A percentile compares a stretch with the other conserved stretches of the same genome.
Conservation (phyloP, 2,113 vertebrate genomes). For the Gracilinanus agilis region DNA sequence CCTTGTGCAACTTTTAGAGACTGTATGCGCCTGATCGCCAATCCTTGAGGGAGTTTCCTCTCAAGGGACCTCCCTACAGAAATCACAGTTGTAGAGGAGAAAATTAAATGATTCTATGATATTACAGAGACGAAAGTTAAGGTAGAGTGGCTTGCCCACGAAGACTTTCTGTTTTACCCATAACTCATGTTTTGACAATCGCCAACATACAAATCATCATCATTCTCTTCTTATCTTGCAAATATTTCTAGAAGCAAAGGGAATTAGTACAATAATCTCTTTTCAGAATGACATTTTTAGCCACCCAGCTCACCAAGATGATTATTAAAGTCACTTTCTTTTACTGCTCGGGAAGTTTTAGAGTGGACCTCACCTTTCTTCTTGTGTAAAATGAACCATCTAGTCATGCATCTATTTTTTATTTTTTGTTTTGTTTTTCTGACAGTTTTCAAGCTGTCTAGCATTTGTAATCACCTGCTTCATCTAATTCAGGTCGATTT, state of each 20-base stretch:
- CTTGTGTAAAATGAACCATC: constrained; percentile 61
- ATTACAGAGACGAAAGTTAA: not conserved
- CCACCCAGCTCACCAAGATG: not conserved
- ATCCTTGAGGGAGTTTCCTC: not conserved
- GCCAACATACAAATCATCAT: constrained; percentile 3
- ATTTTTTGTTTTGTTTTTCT: constrained; percentile 60
- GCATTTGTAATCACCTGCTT: constrained; percentile 81
- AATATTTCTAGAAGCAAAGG: constrained; percentile 41
- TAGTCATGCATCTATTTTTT: not conserved
- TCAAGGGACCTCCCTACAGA: not conserved
- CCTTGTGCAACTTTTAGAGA: not conserved
- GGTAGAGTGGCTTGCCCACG: not conserved
- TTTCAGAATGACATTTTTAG: constrained; percentile 27
- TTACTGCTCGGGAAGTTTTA: constrained; percentile 44
- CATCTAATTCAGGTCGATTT: constrained; percentile 80
- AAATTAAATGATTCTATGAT: not conserved
- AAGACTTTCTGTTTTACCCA: not conserved
- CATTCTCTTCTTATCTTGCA: not conserved
- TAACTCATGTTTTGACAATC: constrained; percentile 34
- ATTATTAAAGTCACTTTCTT: constrained; percentile 21
- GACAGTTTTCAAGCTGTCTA: constrained; percentile 68
- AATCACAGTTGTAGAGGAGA: not conserved
- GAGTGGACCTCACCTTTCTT: constrained; percentile 63
- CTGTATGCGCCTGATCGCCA: not conserved
- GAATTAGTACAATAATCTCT: constrained; percentile 15